Conservation (phyloP, 2,797 vertebrate genomes). For the Acestrorhynchus altus region DNA sequence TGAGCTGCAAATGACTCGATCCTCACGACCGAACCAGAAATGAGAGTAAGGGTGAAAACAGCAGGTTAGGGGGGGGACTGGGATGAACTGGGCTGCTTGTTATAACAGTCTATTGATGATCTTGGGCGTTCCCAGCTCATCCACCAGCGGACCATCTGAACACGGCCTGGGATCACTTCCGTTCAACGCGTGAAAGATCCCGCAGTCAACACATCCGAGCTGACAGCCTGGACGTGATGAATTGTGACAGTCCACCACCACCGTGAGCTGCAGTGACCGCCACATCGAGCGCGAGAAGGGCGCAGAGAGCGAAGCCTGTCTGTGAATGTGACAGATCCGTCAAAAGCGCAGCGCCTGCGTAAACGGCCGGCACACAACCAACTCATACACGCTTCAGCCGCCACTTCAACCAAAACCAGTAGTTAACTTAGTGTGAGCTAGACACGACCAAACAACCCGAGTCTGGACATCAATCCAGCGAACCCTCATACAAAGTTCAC, state of each 20-base stretch:
- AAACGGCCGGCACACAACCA: background rate
- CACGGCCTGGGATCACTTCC: no score
- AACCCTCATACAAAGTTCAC: conserved; percentile 20
- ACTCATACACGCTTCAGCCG: background rate
- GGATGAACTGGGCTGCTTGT: background rate
- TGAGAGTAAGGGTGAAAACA: background rate
- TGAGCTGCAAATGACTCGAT: background rate
- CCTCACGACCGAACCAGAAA: no score
- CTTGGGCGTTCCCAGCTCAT: conserved; percentile 4
- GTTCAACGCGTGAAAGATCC: no score
- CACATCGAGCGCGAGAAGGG: no score
- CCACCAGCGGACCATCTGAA: background rate
- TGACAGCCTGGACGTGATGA: background rate
- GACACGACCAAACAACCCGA: background rate
- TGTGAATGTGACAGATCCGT: background rate
- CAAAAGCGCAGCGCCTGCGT: background rate
- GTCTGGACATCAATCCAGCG: background rate
- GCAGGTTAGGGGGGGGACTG: background rate
- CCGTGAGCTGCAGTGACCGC: no score
- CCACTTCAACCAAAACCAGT: background rate
- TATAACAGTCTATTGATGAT: background rate
- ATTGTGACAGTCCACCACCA: background rate
- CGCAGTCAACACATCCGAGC: no score
- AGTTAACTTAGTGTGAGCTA: background rate
- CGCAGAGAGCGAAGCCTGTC: background rate